A percentile compares a stretch with the other conserved stretches of the same genome.
phyloP scores from a whole-genome alignment of 2,888 invertebrate species.

The Ectropis crepuscularia region DNA sequence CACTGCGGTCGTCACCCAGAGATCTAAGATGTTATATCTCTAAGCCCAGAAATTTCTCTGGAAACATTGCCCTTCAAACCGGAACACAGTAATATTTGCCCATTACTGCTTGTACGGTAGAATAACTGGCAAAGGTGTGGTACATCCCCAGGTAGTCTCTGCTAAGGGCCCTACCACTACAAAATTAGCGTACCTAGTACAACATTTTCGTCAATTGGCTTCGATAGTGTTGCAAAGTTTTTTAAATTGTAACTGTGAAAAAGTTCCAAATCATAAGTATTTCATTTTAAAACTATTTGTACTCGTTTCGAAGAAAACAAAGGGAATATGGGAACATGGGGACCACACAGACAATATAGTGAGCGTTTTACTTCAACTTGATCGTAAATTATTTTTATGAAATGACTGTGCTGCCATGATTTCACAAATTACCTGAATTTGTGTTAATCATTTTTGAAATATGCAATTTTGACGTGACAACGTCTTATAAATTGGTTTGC shows the following conservation, averaged over 20 bases:
- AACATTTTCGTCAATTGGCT: neutral
- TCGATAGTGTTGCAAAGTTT: neutral
- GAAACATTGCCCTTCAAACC: too few relatives aligned
- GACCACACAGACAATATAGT: constrained; percentile 34
- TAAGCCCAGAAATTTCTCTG: too few relatives aligned
- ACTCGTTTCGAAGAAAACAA: constrained; percentile 41
- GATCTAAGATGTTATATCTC: too few relatives aligned
- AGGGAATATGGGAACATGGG: constrained; percentile 34
- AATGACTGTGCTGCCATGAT: constrained; percentile 12
- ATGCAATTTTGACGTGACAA: too few relatives aligned
- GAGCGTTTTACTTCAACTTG: constrained; percentile 21
- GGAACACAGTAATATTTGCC: too few relatives aligned
- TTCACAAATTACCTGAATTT: neutral
- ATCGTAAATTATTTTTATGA: constrained; percentile 18
- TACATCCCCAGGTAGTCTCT: too few relatives aligned
- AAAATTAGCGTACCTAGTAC: neutral
- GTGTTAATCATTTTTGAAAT: neutral
- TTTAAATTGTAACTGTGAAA: constrained; percentile 1
- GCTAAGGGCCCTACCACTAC: too few relatives aligned
- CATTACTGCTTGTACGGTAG: too few relatives aligned
- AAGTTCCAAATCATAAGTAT: constrained; percentile 8
- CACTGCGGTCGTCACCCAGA: too few relatives aligned
- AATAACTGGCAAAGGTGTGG: too few relatives aligned
- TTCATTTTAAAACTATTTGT: constrained; percentile 12
- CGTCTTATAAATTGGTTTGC: too few relatives aligned